Evolutionary conservation across 2,113 vertebrate species (phyloP).

Genomic region (Narcine bancroftii): DNA sequence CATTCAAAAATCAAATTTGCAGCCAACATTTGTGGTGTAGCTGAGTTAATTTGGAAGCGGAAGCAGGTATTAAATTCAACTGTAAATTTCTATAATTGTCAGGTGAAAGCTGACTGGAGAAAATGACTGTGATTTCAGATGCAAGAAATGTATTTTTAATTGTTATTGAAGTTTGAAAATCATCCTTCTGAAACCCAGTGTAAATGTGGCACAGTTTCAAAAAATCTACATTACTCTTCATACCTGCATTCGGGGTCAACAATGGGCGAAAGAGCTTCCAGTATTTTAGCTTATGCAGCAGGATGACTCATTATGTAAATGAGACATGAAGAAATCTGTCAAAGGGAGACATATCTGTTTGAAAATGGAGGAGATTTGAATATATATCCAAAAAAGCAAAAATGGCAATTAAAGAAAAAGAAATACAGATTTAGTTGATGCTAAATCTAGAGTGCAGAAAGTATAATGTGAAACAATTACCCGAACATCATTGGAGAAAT

Average conservation of each 20-base stretch:
- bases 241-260: neutral
- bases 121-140: constrained; percentile 22
- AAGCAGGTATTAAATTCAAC: constrained; percentile 31
- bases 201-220: neutral
- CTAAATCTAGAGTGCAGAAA: constrained; percentile 24
- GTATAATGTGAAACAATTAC: constrained; percentile 34
- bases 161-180: constrained; percentile 24
- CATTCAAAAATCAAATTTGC: neutral
- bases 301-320: constrained; percentile 36
- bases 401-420: constrained; percentile 34
- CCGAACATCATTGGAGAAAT: neutral
- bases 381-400: constrained; percentile 35
- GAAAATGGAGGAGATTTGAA: constrained; percentile 28
- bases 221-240: constrained; percentile 14
- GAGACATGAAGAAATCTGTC: constrained; percentile 35
- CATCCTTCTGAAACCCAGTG: constrained; percentile 4
- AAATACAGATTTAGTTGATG: constrained; percentile 28
- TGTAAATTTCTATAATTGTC: constrained; percentile 22
- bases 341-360: constrained; percentile 33
- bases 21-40: constrained; percentile 19
- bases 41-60: neutral
- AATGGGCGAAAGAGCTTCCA: constrained; percentile 7
- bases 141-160: constrained; percentile 31
- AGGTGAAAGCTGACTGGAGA: constrained; percentile 5
- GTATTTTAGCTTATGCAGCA: neutral